Conservation (phyloP, 2,888 invertebrate species). For the Apotomis turbidana region DNA sequence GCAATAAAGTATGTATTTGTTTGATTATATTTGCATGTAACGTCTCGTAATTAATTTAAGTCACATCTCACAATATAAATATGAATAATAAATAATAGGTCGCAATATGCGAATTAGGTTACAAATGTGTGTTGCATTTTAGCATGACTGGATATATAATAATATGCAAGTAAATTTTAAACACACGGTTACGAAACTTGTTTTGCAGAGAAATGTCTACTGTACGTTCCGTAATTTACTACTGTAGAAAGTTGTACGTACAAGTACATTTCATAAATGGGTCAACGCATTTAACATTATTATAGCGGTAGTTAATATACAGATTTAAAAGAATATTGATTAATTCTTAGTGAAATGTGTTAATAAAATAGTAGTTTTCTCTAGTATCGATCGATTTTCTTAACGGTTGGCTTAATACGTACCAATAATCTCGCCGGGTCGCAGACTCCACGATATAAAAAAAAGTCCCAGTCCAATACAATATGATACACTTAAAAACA, state of each 20-base stretch:
- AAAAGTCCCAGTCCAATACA: slow-evolving; percentile 13
- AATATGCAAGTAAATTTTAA: slow-evolving; percentile 11
- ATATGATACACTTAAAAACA: slow-evolving; percentile 32
- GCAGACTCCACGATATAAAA: neutral
- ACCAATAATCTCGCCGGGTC: slow-evolving; percentile 37
- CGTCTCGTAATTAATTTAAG: slow-evolving; percentile 21
- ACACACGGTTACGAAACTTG: slow-evolving; percentile 36
- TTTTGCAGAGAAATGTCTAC: slow-evolving; percentile 23
- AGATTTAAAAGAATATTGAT: slow-evolving; percentile 41
- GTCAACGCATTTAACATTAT: slow-evolving; percentile 40
- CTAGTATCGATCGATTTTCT: slow-evolving; percentile 75
- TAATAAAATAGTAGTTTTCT: slow-evolving; percentile 60
- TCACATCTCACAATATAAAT: neutral
- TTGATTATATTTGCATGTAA: neutral
- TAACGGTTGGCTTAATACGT: slow-evolving; percentile 51
- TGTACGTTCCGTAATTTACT: slow-evolving; percentile 30
- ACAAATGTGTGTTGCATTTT: neutral
- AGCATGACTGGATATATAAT: neutral
- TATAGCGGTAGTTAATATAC: slow-evolving; percentile 30
- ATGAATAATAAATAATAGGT: slow-evolving; percentile 22
- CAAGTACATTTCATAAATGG: slow-evolving; percentile 51
- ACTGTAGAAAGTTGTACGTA: slow-evolving; percentile 52
- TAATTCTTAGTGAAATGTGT: slow-evolving; percentile 48
- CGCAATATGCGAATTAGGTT: neutral
- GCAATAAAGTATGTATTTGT: neutral